These are phyloP conservation scores for Cyprichromis sp. DNA, from an alignment of 2,113 vertebrate genomes.

Conservation along the genomic window DNA sequence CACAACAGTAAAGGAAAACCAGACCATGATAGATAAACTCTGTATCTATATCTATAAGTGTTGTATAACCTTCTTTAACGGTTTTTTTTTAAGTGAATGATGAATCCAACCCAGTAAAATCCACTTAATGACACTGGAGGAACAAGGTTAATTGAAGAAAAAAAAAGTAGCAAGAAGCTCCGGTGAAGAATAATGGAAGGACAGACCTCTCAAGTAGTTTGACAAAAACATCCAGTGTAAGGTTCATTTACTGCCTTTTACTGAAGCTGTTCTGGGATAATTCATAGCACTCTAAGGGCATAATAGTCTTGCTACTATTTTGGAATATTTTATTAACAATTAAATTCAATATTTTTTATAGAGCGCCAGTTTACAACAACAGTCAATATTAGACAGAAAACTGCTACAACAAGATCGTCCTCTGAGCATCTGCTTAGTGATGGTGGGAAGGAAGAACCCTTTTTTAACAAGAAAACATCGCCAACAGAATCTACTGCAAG, in stretches of 20 bases:
- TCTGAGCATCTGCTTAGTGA: neutral
- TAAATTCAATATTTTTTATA: neutral
- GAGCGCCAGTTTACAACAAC: neutral
- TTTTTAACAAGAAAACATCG: neutral
- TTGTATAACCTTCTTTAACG: slow-evolving; percentile 2
- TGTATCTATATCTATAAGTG: neutral
- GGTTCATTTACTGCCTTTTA: neutral
- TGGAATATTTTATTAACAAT: neutral
- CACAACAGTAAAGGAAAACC: neutral
- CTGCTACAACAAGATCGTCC: neutral
- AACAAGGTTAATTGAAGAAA: slow-evolving; percentile 19
- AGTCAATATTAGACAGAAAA: neutral
- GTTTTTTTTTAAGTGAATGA: neutral
- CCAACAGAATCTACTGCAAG: neutral
- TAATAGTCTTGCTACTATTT: neutral
- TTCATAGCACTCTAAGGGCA: neutral
- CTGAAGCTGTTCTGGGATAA: neutral
- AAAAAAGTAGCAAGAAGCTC: slow-evolving; percentile 8
- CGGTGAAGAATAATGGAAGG: neutral
- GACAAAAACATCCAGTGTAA: neutral
- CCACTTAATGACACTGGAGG: neutral
- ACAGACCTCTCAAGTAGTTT: neutral
- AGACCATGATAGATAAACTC: neutral
- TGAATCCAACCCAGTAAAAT: neutral
- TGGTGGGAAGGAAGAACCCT: neutral